Evolutionary conservation across 1,140 invertebrate species (phyloP).

Genomic region (Leptinotarsa undecemlineata): DNA sequence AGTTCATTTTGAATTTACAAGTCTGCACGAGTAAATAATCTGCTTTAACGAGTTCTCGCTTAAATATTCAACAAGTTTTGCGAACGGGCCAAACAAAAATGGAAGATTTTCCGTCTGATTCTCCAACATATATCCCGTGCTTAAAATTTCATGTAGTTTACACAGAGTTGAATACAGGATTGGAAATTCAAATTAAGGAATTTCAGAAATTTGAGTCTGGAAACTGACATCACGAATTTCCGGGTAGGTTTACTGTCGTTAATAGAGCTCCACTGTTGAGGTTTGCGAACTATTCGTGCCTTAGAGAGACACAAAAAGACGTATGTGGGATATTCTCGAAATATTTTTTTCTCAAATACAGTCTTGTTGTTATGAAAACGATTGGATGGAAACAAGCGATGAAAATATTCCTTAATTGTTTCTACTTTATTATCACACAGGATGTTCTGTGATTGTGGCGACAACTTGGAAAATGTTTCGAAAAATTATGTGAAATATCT

Average conservation of each 20-base stretch:
- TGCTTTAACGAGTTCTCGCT: no score
- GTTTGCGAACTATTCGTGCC: background rate
- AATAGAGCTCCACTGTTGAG: background rate
- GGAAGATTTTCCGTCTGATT: background rate
- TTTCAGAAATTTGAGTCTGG: background rate
- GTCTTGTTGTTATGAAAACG: no score
- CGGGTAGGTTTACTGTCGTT: background rate
- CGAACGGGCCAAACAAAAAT: background rate
- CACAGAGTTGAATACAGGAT: slow-evolving; percentile 1
- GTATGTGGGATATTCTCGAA: no score
- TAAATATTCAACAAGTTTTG: background rate
- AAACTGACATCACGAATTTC: background rate
- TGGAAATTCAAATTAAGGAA: background rate
- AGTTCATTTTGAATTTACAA: no score
- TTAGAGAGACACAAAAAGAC: background rate
- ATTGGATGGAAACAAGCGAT: no score
- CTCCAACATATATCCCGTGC: background rate
- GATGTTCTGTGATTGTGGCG: no score
- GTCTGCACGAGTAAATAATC: no score
- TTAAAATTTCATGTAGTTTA: background rate
- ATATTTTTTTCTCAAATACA: no score
- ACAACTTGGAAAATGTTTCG: no score
- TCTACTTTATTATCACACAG: no score
- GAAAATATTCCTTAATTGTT: no score
- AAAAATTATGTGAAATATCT: no score